A percentile compares a stretch with the other conserved stretches of the same genome.
phyloP scores from a whole-genome alignment of 2,113 vertebrate species.

The Anhinga rufa region DNA sequence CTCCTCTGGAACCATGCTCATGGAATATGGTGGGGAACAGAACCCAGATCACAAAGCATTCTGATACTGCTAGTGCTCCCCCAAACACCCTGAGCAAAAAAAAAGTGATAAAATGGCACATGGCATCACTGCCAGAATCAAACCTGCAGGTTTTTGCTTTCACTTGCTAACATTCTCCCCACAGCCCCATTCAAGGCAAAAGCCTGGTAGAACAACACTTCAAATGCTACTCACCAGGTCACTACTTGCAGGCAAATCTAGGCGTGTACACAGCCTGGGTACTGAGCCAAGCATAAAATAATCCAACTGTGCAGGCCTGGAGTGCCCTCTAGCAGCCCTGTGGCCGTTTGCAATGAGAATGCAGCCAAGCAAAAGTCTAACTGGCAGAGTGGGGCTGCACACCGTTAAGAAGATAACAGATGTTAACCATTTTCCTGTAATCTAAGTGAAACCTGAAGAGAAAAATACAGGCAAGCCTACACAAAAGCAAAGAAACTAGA shows the following conservation, averaged over 20 bases:
- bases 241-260: no score
- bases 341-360: rapidly evolving
- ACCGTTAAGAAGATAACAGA: rapidly evolving
- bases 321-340: not conserved
- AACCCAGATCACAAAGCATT: not conserved
- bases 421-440: rapidly evolving
- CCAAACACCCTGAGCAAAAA: not conserved
- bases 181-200: not conserved
- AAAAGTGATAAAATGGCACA: rapidly evolving
- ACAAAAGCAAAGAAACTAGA: not conserved
- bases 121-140: not conserved
- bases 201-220: not conserved
- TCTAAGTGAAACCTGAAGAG: no score
- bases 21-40: not conserved
- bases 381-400: rapidly evolving
- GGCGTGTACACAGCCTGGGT: not conserved
- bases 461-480: not conserved
- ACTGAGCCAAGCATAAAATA: rapidly evolving
- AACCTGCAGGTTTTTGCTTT: not conserved
- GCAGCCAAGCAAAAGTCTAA: rapidly evolving
- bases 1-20: not conserved
- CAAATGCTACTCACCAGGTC: rapidly evolving
- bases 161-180: not conserved
- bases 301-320: rapidly evolving
- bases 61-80: not conserved